These are phyloP conservation scores for Sebastes dallii DNA, from an alignment of 2,797 vertebrate genomes.

Conservation along the genomic window DNA sequence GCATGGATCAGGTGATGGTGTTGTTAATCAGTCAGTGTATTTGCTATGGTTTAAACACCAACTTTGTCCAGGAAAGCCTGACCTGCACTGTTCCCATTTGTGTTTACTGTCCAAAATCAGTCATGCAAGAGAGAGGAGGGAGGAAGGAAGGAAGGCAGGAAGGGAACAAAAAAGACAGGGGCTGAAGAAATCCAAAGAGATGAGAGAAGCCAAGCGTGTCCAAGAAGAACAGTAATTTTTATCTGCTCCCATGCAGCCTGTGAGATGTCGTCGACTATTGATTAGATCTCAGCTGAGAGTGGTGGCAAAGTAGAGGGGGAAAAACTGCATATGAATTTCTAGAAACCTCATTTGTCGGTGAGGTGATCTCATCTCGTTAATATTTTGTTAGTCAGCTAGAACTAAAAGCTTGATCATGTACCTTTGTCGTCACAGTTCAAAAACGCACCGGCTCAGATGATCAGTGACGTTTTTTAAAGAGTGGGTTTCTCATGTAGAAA, in stretches of 20 bases:
- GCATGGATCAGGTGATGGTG: constrained; percentile 11
- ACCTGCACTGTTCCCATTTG: constrained; percentile 1
- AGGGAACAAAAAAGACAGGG: constrained; percentile 7
- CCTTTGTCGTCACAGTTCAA: constrained; percentile 6
- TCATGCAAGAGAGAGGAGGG: constrained; percentile 31
- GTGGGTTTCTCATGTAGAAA: background rate
- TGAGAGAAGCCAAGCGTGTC: constrained; percentile 57
- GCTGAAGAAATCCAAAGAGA: constrained; percentile 22
- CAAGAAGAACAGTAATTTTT: constrained; percentile 48
- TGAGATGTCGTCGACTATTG: constrained; percentile 32
- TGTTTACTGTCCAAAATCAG: constrained; percentile 50
- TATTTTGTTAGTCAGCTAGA: constrained; percentile 24
- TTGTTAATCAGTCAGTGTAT: constrained; percentile 34
- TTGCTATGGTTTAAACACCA: constrained; percentile 4
- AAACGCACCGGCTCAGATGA: background rate
- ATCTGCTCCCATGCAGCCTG: constrained; percentile 42
- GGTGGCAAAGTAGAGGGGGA: background rate
- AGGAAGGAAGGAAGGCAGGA: constrained; percentile 13
- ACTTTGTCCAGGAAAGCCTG: background rate
- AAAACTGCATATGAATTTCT: constrained; percentile 8
- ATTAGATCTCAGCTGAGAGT: constrained; percentile 36
- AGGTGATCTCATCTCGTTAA: constrained; percentile 23
- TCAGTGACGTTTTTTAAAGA: background rate
- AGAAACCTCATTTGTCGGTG: constrained; percentile 10
- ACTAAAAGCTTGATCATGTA: constrained; percentile 16